phyloP scores from a whole-genome alignment of 1,140 invertebrate species.

The Drosophila simulans region DNA sequence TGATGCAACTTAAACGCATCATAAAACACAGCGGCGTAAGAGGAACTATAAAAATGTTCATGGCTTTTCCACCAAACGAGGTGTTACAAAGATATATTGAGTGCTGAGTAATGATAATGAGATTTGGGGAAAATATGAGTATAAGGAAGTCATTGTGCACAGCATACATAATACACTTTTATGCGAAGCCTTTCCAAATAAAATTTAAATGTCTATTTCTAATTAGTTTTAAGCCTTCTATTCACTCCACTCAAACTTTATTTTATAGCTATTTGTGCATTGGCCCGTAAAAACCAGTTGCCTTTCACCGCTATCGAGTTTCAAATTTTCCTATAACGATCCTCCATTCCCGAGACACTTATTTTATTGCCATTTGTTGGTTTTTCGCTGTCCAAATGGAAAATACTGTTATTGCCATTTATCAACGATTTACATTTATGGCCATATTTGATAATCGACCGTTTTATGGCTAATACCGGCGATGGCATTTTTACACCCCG shows the following conservation, averaged over 20 bases:
- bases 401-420: conserved; percentile 55
- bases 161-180: background rate
- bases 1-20: conserved; percentile 43
- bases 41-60: conserved; percentile 41
- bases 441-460: conserved; percentile 66
- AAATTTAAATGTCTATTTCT: conserved; percentile 1
- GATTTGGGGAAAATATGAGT: conserved; percentile 2
- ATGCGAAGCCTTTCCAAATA: background rate
- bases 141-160: background rate
- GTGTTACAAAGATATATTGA: conserved; percentile 35
- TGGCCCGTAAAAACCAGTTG: conserved; percentile 5
- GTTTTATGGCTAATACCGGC: conserved; percentile 68
- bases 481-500: conserved; percentile 42
- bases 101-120: conserved; percentile 24
- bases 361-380: conserved; percentile 12
- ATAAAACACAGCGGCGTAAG: conserved; percentile 32
- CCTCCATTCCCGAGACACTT: conserved; percentile 20
- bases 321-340: conserved; percentile 20
- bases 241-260: background rate
- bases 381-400: conserved; percentile 26
- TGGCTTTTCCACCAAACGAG: conserved; percentile 15
- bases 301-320: background rate
- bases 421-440: conserved; percentile 66
- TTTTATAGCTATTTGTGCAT: conserved; percentile 3
- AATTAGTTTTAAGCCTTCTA: conserved; percentile 3